Conservation (phyloP, 37 sponge, comb jelly and placozoan species). For the Halichondria panicea region DNA sequence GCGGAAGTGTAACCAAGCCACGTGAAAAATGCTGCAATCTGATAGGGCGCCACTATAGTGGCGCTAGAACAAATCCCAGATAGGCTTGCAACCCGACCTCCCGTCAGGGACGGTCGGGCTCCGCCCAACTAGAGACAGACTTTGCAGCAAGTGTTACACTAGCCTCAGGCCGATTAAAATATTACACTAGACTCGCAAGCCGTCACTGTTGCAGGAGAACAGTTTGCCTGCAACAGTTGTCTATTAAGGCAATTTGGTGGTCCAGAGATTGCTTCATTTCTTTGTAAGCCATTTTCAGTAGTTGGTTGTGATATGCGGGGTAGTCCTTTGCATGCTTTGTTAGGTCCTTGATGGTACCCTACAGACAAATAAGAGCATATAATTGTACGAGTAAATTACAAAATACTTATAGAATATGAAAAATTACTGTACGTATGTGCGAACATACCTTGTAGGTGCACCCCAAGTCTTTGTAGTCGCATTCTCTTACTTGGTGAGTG, state of each 20-base stretch:
- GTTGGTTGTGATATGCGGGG: slow-evolving; percentile 18
- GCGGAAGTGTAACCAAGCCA: too few species aligned
- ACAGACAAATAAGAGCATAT: not conserved
- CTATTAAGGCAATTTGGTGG: not conserved
- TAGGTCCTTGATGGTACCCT: slow-evolving; percentile 35
- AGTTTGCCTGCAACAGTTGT: too few species aligned
- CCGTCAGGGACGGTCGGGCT: too few species aligned
- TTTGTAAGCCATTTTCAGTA: not conserved
- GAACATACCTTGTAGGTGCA: slow-evolving; percentile 33
- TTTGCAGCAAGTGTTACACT: too few species aligned
- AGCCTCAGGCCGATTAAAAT: too few species aligned
- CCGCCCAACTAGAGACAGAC: too few species aligned
- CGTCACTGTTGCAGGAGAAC: too few species aligned
- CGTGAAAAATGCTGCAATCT: too few species aligned
- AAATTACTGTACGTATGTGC: not conserved
- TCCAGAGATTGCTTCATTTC: not conserved
- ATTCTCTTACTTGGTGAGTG: slow-evolving; percentile 12
- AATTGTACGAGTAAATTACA: not conserved
- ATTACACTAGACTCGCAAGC: too few species aligned
- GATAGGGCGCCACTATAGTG: too few species aligned
- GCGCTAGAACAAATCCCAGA: too few species aligned
- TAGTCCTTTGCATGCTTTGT: slow-evolving; percentile 22
- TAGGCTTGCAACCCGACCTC: too few species aligned
- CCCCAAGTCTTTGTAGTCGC: slow-evolving; percentile 23
- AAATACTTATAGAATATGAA: not conserved